A percentile compares a stretch with the other conserved stretches of the same genome.
phyloP scores from a whole-genome alignment of 2,797 vertebrate genomes.

The Anguilla obscura region DNA sequence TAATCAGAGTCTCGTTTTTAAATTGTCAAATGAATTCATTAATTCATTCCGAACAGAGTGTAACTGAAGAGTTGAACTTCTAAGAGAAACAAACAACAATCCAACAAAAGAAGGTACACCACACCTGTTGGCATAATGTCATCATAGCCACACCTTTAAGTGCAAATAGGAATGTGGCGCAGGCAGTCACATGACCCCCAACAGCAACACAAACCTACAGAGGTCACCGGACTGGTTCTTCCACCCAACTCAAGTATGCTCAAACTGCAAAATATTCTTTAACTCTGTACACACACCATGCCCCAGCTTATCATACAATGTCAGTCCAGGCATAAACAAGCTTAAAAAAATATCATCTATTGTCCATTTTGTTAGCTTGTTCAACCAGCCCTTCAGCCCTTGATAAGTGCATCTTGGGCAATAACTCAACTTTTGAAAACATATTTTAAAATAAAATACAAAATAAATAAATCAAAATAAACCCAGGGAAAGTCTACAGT shows the following conservation, averaged over 20 bases:
- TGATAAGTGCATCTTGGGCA: background rate
- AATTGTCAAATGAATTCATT: no score
- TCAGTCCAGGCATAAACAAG: background rate
- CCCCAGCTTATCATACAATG: background rate
- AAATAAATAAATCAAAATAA: no score
- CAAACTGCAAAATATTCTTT: slow-evolving; percentile 19
- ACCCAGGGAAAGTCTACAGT: background rate
- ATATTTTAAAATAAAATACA: background rate
- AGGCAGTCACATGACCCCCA: background rate
- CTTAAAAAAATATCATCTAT: background rate
- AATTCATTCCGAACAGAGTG: background rate
- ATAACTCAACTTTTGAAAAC: background rate
- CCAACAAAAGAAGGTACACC: background rate
- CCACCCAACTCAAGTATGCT: slow-evolving; percentile 35
- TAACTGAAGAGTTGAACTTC: background rate
- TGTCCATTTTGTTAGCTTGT: background rate
- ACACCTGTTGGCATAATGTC: background rate
- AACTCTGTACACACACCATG: background rate
- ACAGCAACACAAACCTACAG: background rate
- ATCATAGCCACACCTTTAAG: background rate
- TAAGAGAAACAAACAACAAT: background rate
- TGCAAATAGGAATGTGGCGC: background rate
- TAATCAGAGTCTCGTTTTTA: no score
- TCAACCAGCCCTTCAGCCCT: background rate
- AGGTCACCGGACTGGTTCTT: slow-evolving; percentile 47